Percentiles rank a stretch among this genome's conserved stretches.
These are phyloP conservation scores for Drosophila bipectinata DNA, from an alignment of 1,140 invertebrate genomes.

Conservation along the genomic window DNA sequence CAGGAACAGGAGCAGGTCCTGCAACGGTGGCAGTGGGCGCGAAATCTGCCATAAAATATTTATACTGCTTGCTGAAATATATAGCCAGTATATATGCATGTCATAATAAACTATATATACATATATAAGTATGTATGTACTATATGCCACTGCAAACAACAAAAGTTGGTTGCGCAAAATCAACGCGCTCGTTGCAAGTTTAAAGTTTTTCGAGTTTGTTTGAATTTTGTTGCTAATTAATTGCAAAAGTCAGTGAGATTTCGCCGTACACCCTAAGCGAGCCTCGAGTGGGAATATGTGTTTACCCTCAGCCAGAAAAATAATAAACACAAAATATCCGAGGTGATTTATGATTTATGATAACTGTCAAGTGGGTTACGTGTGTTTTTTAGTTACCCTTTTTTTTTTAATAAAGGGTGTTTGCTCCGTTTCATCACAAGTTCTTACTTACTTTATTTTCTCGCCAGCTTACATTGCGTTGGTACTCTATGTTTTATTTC, in stretches of 20 bases:
- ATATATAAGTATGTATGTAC: conserved; percentile 4
- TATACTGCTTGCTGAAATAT: conserved; percentile 41
- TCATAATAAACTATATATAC: conserved; percentile 1
- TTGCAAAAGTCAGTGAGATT: conserved; percentile 65
- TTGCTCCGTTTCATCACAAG: not conserved
- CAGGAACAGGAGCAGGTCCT: conserved; percentile 5
- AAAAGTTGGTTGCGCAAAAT: conserved; percentile 63
- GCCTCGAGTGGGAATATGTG: conserved; percentile 15
- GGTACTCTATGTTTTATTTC: conserved; percentile 60
- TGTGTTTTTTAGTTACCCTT: not conserved
- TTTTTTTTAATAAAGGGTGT: conserved; percentile 1
- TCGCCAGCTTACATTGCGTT: conserved; percentile 31
- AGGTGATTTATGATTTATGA: not conserved
- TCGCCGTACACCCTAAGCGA: conserved; percentile 10
- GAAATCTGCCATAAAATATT: conserved; percentile 78
- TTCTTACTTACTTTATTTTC: conserved; percentile 33
- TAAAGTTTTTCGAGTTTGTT: conserved; percentile 66
- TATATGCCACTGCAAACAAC: conserved; percentile 57
- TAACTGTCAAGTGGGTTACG: not conserved
- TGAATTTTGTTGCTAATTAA: conserved; percentile 81
- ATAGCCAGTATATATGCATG: conserved; percentile 22
- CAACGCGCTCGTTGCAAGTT: conserved; percentile 61
- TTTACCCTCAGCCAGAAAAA: not conserved
- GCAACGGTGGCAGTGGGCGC: conserved; percentile 42
- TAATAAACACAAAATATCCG: not conserved